These are phyloP conservation scores for Hoplodrina blanda DNA, from an alignment of 2,888 invertebrate species.

Conservation along the genomic window DNA sequence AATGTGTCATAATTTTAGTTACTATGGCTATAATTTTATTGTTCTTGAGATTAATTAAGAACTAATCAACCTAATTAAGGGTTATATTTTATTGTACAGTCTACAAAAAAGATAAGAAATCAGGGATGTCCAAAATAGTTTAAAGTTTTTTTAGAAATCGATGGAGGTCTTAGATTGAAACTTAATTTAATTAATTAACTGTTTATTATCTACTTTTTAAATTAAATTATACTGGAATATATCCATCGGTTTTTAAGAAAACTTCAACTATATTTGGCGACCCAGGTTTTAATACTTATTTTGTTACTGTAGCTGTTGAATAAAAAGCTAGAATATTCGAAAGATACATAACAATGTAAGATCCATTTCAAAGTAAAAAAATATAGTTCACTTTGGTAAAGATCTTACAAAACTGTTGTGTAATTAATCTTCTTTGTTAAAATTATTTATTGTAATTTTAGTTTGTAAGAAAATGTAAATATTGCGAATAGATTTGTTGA, in stretches of 20 bases:
- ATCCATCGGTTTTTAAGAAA: too few relatives aligned
- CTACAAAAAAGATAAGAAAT: too few relatives aligned
- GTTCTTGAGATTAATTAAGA: not conserved
- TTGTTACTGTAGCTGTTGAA: conserved; percentile 11
- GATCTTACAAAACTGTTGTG: not conserved
- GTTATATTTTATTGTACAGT: too few relatives aligned
- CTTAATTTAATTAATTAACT: too few relatives aligned
- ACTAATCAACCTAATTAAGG: too few relatives aligned
- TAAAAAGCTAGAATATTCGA: conserved; percentile 1
- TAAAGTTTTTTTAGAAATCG: too few relatives aligned
- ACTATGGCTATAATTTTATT: not conserved
- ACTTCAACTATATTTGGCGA: too few relatives aligned
- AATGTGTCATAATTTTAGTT: conserved; percentile 60
- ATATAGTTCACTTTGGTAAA: not conserved
- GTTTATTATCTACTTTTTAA: too few relatives aligned
- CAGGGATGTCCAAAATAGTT: too few relatives aligned
- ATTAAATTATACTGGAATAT: too few relatives aligned
- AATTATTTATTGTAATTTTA: conserved; percentile 58
- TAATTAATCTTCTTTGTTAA: conserved; percentile 24
- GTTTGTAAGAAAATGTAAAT: conserved; percentile 63
- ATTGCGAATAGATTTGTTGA: conserved; percentile 43
- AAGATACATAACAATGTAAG: conserved; percentile 3
- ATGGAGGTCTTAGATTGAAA: too few relatives aligned
- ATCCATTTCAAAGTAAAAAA: not conserved
- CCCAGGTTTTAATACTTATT: too few relatives aligned